A percentile compares a stretch with the other conserved stretches of the same genome.
phyloP scores from a whole-genome alignment of 2,797 vertebrate genomes.

The Taeniopygia guttata region DNA sequence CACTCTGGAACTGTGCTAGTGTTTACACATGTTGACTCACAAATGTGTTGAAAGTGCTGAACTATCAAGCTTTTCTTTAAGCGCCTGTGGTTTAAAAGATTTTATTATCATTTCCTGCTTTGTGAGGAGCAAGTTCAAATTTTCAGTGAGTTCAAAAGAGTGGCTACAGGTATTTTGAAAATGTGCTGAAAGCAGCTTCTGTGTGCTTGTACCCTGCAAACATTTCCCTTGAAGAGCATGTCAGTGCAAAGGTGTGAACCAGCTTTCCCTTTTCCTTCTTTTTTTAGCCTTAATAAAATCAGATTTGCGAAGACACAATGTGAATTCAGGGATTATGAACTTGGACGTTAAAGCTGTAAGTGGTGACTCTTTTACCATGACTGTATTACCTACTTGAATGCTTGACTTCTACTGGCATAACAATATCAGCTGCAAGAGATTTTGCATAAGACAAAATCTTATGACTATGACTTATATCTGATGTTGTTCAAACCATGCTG shows the following conservation, averaged over 20 bases:
- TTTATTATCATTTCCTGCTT: background rate
- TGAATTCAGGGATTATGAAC: constrained; percentile 80
- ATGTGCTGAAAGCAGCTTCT: background rate
- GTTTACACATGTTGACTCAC: background rate
- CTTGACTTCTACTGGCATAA: background rate
- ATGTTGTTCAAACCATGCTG: no score
- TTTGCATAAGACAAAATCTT: background rate
- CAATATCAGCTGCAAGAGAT: background rate
- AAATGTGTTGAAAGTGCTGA: background rate
- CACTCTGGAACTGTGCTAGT: background rate
- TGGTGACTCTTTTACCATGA: constrained; percentile 1
- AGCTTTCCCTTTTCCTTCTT: background rate
- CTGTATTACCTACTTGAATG: background rate
- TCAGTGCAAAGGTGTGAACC: background rate
- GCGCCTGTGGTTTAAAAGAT: background rate
- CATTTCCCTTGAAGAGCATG: background rate
- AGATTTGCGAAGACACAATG: constrained; percentile 88
- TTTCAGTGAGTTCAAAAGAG: background rate
- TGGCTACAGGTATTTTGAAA: fast-evolving
- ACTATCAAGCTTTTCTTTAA: background rate
- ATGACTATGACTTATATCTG: background rate
- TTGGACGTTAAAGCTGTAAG: constrained; percentile 81
- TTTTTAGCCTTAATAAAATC: constrained; percentile 92
- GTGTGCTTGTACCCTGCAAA: background rate
- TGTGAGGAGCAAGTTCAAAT: background rate